A percentile compares a stretch with the other conserved stretches of the same genome.
Evolutionary conservation across 2,888 invertebrate genomes (phyloP).

Genomic region (Torymus texanus): DNA sequence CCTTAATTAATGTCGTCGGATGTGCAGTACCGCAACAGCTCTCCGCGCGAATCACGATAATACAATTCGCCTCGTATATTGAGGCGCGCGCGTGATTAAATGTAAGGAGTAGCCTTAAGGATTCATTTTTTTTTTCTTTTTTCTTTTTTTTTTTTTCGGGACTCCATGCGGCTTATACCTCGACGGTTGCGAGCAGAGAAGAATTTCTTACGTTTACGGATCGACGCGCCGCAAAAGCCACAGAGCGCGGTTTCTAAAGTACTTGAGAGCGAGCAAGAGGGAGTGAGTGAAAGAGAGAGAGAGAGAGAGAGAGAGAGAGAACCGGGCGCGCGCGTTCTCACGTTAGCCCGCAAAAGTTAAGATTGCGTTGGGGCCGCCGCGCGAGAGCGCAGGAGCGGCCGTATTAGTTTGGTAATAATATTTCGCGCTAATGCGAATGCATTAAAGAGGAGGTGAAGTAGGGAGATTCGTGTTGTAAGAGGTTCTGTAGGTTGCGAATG

Average conservation of each 20-base stretch:
- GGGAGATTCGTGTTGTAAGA: too few species aligned
- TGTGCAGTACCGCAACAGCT: conserved; percentile 3
- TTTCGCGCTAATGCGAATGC: conserved; percentile 10
- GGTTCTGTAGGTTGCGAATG: too few species aligned
- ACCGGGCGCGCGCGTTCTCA: conserved; percentile 58
- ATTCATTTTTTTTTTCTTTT: conserved; percentile 26
- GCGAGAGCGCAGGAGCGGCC: too few species aligned
- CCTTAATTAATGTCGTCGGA: conserved; percentile 36
- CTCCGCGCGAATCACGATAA: conserved; percentile 23
- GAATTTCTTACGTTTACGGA: conserved; percentile 58
- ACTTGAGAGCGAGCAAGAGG: conserved; percentile 13
- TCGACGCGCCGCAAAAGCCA: conserved; percentile 59
- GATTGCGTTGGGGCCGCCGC: not conserved
- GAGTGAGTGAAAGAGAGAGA: too few species aligned
- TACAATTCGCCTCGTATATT: conserved; percentile 26
- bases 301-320: too few species aligned
- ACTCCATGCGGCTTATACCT: not conserved
- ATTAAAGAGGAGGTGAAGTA: not conserved
- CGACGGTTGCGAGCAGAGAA: not conserved
- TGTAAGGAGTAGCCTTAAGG: conserved; percentile 49
- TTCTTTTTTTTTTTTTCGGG: conserved; percentile 16
- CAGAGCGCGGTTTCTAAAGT: conserved; percentile 43
- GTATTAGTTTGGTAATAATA: conserved; percentile 29
- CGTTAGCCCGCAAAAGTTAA: conserved; percentile 55
- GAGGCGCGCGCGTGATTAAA: conserved; percentile 50